Conservation (phyloP, 2,113 vertebrate species). For the Xiphias gladius region DNA sequence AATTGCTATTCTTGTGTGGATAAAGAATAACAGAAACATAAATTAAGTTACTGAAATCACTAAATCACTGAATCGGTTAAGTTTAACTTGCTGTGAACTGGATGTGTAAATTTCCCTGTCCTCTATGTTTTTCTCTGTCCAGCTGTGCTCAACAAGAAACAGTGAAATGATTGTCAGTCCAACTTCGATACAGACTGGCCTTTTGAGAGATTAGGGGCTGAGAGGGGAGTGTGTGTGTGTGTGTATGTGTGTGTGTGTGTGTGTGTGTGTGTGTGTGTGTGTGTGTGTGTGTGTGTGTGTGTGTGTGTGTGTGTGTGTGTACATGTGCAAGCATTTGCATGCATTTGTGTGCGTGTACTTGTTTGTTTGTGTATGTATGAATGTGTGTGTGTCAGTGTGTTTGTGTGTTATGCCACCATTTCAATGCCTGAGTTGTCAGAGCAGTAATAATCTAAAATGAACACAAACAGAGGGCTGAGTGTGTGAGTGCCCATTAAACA, state of each 20-base stretch:
- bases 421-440: constrained; percentile 79
- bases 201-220: constrained; percentile 78
- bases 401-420: constrained; percentile 68
- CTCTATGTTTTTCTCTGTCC: constrained; percentile 73
- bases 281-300: constrained; percentile 47
- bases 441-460: constrained; percentile 74
- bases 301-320: not conserved
- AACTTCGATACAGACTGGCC: constrained; percentile 79
- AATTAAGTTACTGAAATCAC: constrained; percentile 31
- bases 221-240: constrained; percentile 46
- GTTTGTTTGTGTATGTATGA: constrained; percentile 25
- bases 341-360: constrained; percentile 18
- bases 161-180: constrained; percentile 82
- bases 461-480: constrained; percentile 68
- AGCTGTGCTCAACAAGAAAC: constrained; percentile 82
- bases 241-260: constrained; percentile 29
- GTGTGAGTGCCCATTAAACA: constrained; percentile 59
- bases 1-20: not conserved
- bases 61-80: constrained; percentile 35
- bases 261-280: constrained; percentile 20
- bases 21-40: constrained; percentile 13
- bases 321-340: not conserved
- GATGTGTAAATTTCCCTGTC: constrained; percentile 68
- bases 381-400: constrained; percentile 5
- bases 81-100: constrained; percentile 58